These are phyloP conservation scores for Porites cylindrica DNA, from an alignment of 92 coral and sea anemone genomes.

Conservation along the genomic window DNA sequence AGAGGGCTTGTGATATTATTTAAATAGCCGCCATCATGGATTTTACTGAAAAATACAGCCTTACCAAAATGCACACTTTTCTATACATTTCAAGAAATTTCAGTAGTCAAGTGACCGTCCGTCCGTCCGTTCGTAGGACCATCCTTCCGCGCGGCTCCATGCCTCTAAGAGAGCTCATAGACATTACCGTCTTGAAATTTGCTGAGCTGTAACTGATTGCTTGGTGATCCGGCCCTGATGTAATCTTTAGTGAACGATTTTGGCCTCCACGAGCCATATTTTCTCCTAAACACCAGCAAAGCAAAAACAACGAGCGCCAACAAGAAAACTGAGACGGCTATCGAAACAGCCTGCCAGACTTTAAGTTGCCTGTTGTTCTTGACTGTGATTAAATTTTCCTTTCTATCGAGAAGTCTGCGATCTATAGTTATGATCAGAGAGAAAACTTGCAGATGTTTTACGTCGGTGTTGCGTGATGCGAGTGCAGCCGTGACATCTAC, in stretches of 20 bases:
- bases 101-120: too few species aligned
- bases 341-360: slow-evolving; percentile 12
- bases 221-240: not conserved
- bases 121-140: too few species aligned
- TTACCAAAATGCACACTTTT: too few species aligned
- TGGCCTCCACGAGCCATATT: not conserved
- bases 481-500: slow-evolving; percentile 32
- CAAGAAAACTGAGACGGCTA: not conserved
- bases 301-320: not conserved
- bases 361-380: not conserved
- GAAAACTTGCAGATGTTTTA: slow-evolving; percentile 4
- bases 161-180: too few species aligned
- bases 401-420: not conserved
- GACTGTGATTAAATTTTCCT: too few species aligned
- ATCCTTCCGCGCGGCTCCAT: too few species aligned
- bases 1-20: too few species aligned
- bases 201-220: not conserved
- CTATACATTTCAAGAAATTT: too few species aligned
- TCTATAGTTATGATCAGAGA: slow-evolving; percentile 9
- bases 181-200: not conserved
- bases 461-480: slow-evolving; percentile 25
- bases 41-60: too few species aligned
- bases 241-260: not conserved
- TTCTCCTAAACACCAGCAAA: not conserved
- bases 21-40: too few species aligned